Base-by-base conservation (phyloP, 2,888 invertebrate species). In the Melinopterus prodromus region DNA sequence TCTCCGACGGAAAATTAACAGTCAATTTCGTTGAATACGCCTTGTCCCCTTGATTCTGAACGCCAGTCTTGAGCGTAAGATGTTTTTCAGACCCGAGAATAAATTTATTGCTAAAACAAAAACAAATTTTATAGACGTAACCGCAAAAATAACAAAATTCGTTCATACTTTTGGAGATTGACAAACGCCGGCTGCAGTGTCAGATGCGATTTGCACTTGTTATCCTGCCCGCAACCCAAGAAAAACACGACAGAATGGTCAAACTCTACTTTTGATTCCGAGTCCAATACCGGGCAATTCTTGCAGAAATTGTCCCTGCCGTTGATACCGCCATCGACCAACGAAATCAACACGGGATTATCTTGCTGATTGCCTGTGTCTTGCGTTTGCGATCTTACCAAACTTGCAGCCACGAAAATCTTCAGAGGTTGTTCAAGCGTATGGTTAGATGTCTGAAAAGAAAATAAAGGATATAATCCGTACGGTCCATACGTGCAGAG, bases 1-100 rank as follows among this genome's bases (percentile, higher is more conserved):
- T 83, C 6, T 80, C 79, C 79, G 88, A 87, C 2, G 91, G 90
- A 53, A 91, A 88, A 12, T 88, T 88, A 2, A 92, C 87, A 78
- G 88, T 87, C 35, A 91, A 83, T 84, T 90, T 89, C 0, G 91
- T 89, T 72, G 90, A 85, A 83, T 91, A 91, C 4, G 91, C 91
- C 0, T 90, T 89, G 84, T 91, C 91, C 0, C 90, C 90, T 0
- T 81, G 82, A 82, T 91, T 91, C 4, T 83, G 85, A 1, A 91
- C 85, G 7, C 78, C 83, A n/a, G 87, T 84, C 16, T 84, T 80
- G 72, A 90, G 78, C 70, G 84, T 82, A 15, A 89, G 78, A 9
- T 85, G 84, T 7, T 87, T 83, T 3, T 81, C 83, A 0, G 89
- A 88, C 4, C 90, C 90, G 2, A 89, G 82, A 6, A 89, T 83